Evolutionary conservation across 30 jellyfish, hydroid and myxozoan species (phyloP).

Genomic region (Aurelia aurita): DNA sequence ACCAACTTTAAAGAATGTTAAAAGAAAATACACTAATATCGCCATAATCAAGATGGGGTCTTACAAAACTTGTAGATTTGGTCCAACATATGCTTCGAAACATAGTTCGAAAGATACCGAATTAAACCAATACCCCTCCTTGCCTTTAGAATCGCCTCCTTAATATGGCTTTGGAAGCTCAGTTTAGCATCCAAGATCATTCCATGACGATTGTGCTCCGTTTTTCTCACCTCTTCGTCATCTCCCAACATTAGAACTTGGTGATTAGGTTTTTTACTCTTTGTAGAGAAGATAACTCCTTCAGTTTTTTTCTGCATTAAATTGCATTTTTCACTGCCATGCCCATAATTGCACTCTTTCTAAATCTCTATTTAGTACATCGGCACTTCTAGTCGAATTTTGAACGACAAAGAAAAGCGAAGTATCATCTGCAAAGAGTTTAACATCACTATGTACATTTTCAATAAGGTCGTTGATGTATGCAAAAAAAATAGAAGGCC

Average conservation of each 20-base stretch:
- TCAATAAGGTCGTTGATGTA: slow-evolving; percentile 35
- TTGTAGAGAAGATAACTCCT: slow-evolving; percentile 23
- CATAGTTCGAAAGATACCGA: not conserved
- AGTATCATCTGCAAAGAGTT: too few species aligned
- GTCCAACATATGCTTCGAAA: not conserved
- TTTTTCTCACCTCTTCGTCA: too few species aligned
- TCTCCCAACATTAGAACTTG: slow-evolving; percentile 5
- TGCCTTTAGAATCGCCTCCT: slow-evolving; percentile 22
- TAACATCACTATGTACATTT: too few species aligned
- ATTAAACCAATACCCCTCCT: slow-evolving; percentile 30
- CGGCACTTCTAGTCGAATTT: slow-evolving; percentile 22
- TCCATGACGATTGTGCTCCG: too few species aligned
- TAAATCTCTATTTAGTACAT: not conserved
- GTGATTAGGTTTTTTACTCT: slow-evolving; percentile 1
- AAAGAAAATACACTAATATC: too few species aligned
- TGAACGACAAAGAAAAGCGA: slow-evolving; percentile 5
- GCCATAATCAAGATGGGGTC: too few species aligned
- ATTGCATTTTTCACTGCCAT: too few species aligned
- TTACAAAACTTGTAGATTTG: slow-evolving; percentile 20
- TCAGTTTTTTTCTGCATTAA: slow-evolving; percentile 22
- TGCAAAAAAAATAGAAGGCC: slow-evolving; percentile 31
- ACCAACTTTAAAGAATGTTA: too few species aligned
- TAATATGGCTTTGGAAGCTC: slow-evolving; percentile 12
- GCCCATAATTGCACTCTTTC: too few species aligned
- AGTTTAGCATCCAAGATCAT: slow-evolving; percentile 2